These are phyloP conservation scores for Cliona cf. orientalis DNA, from an alignment of 37 sponge, comb jelly and placozoan genomes.

Conservation along the genomic window DNA sequence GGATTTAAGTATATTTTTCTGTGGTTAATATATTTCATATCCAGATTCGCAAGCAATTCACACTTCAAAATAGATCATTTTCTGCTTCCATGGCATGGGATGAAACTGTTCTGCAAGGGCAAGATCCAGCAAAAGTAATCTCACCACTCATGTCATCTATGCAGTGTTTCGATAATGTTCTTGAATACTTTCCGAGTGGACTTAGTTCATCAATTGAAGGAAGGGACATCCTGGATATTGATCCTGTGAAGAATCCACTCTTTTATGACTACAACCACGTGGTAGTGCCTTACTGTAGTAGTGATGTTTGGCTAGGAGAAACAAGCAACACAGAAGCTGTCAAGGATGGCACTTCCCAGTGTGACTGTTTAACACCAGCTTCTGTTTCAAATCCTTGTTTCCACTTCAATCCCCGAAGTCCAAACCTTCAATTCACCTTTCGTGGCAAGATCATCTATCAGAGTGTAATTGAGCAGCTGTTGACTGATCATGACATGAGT, in stretches of 20 bases:
- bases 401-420: constrained; percentile 4
- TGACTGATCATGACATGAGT: constrained; percentile 17
- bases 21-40: no score
- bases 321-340: background rate
- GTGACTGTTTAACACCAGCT: background rate
- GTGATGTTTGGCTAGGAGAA: constrained; percentile 66
- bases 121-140: background rate
- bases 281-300: constrained; percentile 84
- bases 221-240: constrained; percentile 44
- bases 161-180: constrained; percentile 9
- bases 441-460: constrained; percentile 64
- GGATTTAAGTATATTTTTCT: no score
- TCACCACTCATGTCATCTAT: constrained; percentile 62
- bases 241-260: constrained; percentile 17
- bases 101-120: background rate
- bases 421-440: constrained; percentile 72
- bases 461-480: constrained; percentile 47
- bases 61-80: no score
- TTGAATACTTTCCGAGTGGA: no score
- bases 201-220: constrained; percentile 33
- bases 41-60: no score
- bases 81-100: no score
- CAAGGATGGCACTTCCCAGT: background rate
- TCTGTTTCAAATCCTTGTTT: no score
- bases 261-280: constrained; percentile 73